Base-by-base conservation (phyloP, 1,140 invertebrate genomes). In the Drosophila gunungcola region DNA sequence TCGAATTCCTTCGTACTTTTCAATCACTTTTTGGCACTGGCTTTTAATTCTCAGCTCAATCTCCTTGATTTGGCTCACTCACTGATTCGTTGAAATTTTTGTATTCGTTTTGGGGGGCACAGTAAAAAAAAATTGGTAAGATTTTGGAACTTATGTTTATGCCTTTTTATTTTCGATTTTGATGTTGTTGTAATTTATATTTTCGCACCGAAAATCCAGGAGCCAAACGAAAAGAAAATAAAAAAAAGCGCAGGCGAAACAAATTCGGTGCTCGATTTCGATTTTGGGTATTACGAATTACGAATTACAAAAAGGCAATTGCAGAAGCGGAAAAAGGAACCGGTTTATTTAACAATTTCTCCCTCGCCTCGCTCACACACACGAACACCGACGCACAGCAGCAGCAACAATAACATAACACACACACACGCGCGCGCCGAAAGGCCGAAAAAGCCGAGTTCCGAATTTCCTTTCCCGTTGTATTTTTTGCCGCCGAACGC, bases 281-380 rank as follows among this genome's bases (percentile, higher is more conserved):
- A 34, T 51, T 51, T 51, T 51, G 29, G 48, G 29, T 34, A 52
- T 52, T 52, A 52, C 49, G 32, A 52, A 51, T 39, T 39, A 39
- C 38, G 38, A 38, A 39, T 36, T 16, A 51, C 48, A 29, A 51
- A 16, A 34, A 51, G 48, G 48, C 48, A 51, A 51, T 51, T 51
- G 48, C 48, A 51, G 48, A 64, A 32, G 43, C 42, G 34, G 48
- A 54, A 54, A 68, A 39, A 48, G 25, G 46, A 69, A 69, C 67
- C 67, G 67, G 67, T 70, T 70, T 69, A 32, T 42, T 10, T 56
- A 42, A 64, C 60, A 64, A 74, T 75, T 75, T 74, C 73, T 75
- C 58, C 70, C 55, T 75, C 43, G 39, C 73, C 5, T 11, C 13
- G 11, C 13, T 53, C 36, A 34, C 43, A 49, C 54, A 73, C 51